Conservation (phyloP, 2,113 vertebrate genomes). For the Tenrec ecaudatus region DNA sequence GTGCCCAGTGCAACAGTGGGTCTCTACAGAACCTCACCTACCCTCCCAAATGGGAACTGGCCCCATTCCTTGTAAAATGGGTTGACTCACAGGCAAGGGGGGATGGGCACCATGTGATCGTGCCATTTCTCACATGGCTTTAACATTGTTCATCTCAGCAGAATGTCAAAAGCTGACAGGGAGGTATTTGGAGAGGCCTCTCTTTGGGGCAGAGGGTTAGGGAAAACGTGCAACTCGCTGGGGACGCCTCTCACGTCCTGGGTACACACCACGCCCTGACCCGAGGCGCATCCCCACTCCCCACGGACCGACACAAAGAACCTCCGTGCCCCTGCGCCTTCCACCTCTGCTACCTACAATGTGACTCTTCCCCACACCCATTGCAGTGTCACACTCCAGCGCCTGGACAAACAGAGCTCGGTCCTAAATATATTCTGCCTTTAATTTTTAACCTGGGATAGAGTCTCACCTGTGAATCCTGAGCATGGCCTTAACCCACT, state of each 20-base stretch:
- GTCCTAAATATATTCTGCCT: background rate
- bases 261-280: too few relatives aligned
- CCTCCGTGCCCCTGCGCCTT: background rate
- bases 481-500: too few relatives aligned
- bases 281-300: too few relatives aligned
- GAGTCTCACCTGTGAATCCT: background rate
- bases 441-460: constrained; percentile 72
- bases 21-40: background rate
- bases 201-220: too few relatives aligned
- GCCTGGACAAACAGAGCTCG: constrained; percentile 52
- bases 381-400: constrained; percentile 23
- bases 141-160: background rate
- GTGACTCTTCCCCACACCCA: constrained; percentile 33
- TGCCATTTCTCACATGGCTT: background rate
- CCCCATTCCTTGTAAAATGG: background rate
- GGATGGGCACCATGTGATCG: background rate
- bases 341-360: background rate
- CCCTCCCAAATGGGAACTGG: background rate
- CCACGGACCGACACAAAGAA: background rate
- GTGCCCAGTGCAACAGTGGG: background rate
- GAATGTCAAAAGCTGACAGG: too few relatives aligned
- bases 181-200: too few relatives aligned
- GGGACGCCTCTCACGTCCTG: too few relatives aligned
- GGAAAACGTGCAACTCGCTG: too few relatives aligned
- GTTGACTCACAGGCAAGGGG: background rate